phyloP scores from a whole-genome alignment of 2,888 invertebrate genomes.

The Eulithis testata region DNA sequence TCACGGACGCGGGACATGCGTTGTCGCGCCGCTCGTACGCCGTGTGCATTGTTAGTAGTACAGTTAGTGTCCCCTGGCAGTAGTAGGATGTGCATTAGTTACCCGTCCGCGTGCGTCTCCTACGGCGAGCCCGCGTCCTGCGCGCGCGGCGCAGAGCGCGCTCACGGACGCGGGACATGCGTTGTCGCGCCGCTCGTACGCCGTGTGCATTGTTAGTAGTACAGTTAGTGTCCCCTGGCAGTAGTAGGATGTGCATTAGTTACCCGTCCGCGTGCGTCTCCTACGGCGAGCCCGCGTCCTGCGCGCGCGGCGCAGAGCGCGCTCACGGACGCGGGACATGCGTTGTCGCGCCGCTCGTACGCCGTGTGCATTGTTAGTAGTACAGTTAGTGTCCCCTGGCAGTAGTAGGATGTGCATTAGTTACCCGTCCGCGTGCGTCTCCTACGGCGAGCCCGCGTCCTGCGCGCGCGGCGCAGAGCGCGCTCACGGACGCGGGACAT shows the following conservation, averaged over 20 bases:
- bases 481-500: constrained; percentile 98
- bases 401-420: constrained; percentile 37
- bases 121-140: constrained; percentile 87
- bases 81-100: constrained; percentile 37
- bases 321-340: constrained; percentile 98
- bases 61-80: too few relatives aligned
- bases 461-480: constrained; percentile 94
- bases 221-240: too few relatives aligned
- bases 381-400: too few relatives aligned
- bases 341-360: constrained; percentile 98
- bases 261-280: constrained; percentile 95
- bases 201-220: constrained; percentile 99
- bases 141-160: constrained; percentile 95
- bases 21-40: constrained; percentile 98
- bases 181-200: constrained; percentile 98
- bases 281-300: constrained; percentile 88
- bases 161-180: constrained; percentile 98
- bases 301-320: constrained; percentile 95
- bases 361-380: constrained; percentile 99
- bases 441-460: constrained; percentile 90
- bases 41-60: constrained; percentile 99
- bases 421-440: constrained; percentile 94
- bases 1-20: constrained; percentile 97
- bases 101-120: constrained; percentile 97
- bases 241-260: constrained; percentile 37